These are phyloP conservation scores for Poecilia picta DNA, from an alignment of 2,797 vertebrate genomes.

Conservation along the genomic window DNA sequence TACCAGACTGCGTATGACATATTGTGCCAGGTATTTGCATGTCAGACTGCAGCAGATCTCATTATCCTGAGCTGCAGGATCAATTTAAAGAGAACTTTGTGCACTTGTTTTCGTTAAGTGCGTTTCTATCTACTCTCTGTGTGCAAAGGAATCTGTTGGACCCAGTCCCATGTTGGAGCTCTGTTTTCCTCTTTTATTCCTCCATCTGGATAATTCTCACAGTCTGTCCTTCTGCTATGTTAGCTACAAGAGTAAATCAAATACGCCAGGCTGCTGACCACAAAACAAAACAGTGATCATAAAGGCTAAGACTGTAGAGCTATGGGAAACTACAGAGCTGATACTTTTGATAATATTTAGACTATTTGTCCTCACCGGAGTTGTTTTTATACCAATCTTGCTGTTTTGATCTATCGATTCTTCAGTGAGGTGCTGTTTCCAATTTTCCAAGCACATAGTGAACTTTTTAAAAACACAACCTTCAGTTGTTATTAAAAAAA, in stretches of 20 bases:
- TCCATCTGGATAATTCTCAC: constrained; percentile 29
- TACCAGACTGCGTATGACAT: constrained; percentile 2
- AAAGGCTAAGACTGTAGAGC: neutral
- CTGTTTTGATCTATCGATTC: neutral
- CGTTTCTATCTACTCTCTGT: constrained; percentile 23
- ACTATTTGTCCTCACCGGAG: neutral
- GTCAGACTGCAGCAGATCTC: neutral
- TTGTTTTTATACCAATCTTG: neutral
- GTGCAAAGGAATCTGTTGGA: constrained; percentile 42
- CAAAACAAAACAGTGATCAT: neutral
- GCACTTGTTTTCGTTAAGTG: constrained; percentile 28
- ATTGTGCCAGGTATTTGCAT: neutral
- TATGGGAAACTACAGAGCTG: neutral
- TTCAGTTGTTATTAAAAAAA: no score
- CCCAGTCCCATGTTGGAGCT: constrained; percentile 38
- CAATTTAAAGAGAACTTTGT: constrained; percentile 13
- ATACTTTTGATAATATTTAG: neutral
- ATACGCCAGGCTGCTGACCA: constrained; percentile 1
- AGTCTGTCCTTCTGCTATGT: constrained; percentile 18
- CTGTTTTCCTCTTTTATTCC: constrained; percentile 18
- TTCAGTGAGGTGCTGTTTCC: no score
- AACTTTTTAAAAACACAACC: no score
- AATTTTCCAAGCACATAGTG: no score
- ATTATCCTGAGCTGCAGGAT: neutral
- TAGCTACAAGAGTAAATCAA: constrained; percentile 4